Base-by-base conservation (phyloP, 2,113 vertebrate species). In the Bubo blakistoni region DNA sequence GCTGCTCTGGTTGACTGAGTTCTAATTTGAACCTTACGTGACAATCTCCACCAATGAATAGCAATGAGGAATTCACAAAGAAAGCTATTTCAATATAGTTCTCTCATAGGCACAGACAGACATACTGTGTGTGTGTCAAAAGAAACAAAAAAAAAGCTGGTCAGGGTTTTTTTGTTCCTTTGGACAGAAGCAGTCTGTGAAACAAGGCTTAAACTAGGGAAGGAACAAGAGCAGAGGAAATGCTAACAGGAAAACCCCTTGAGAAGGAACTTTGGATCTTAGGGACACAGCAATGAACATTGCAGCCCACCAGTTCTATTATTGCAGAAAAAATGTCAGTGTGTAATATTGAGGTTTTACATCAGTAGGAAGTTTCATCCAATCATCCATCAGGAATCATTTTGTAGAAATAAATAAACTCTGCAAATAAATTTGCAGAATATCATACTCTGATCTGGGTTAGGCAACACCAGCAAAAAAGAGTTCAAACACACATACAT, bases 61-160 rank as follows among this genome's bases (percentile, higher is more conserved):
- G 95, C 95, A 94, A 97, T 96, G 97, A 95, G 95, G 87, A 96
- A 54, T 34, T 83, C 95, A 97, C 96, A 96, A 97, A 96, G 91
- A 86, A 65, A 90, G 78, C 85, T 29, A 36, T 86, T 96, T 66
- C 97, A 95, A 38, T 90, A 51, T 80, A 94, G 85, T 59, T 93
- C 91, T 91, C 67, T 93, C 46, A 20, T 72, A 79, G 83, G 93
- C 96, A 88, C 74, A 82, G 95, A 71, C 96, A 93, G 81, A 93
- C 96, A 69, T 34, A 85, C 90, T 92, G 92, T 74, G 88, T 38
- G 70, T 86, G 79, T 96, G 92, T 95, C 95, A 94, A 96, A 96
- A 88, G 94, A 76, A 97, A 94, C 58, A 91, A 91, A 86, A 77
- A 40, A 47, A 84, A 44, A 22, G 79, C 81, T 91, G 86, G 49